A percentile compares a stretch with the other conserved stretches of the same genome.
These are phyloP conservation scores for Erithacus rubecula DNA, from an alignment of 2,797 vertebrate species.

Conservation along the genomic window DNA sequence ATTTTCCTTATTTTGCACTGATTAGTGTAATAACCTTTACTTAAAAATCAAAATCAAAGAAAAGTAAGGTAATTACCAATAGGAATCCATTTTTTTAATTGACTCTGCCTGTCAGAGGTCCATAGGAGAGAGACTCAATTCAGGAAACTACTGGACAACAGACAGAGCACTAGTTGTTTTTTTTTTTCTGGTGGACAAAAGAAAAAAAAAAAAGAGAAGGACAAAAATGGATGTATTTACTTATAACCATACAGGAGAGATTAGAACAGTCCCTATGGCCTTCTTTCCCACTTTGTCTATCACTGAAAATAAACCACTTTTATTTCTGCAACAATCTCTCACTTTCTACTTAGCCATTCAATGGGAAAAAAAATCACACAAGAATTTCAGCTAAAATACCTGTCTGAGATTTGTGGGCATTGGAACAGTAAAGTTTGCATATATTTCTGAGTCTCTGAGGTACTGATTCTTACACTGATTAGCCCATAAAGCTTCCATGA, in stretches of 20 bases:
- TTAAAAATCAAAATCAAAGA: background rate
- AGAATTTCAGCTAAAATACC: background rate
- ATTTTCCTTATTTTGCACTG: background rate
- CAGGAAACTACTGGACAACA: background rate
- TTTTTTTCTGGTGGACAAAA: background rate
- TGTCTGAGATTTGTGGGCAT: background rate
- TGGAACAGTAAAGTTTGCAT: background rate
- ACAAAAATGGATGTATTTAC: background rate
- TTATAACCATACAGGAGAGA: background rate
- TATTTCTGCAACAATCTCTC: background rate
- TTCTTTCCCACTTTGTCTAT: background rate
- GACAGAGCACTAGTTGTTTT: background rate
- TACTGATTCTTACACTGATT: slow-evolving; percentile 18
- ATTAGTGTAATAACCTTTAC: background rate
- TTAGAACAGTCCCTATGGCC: background rate
- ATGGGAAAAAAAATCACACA: background rate
- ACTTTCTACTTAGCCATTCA: background rate
- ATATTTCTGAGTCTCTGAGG: slow-evolving; percentile 2
- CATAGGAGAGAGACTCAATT: background rate
- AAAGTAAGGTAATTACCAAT: background rate
- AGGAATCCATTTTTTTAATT: background rate
- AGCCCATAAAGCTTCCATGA: slow-evolving; percentile 37
- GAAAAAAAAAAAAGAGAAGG: background rate
- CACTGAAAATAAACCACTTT: background rate
- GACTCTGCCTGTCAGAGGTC: background rate